These are phyloP conservation scores for Bolinopsis microptera DNA, from an alignment of 37 sponge, comb jelly and placozoan genomes.

Conservation along the genomic window DNA sequence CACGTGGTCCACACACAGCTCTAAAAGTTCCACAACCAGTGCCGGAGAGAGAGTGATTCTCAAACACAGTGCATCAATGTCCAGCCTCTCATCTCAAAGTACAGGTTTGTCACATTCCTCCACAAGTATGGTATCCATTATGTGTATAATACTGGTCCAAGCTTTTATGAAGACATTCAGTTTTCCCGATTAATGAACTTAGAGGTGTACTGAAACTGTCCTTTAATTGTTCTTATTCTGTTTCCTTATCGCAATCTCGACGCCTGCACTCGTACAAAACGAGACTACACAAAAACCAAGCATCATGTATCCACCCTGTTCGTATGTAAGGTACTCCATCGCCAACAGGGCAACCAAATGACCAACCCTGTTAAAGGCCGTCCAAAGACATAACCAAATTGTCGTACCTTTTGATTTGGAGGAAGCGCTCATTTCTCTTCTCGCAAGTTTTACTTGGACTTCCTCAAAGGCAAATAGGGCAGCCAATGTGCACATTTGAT, in stretches of 20 bases:
- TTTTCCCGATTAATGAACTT: no score
- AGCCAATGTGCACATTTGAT: neutral
- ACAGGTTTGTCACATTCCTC: no score
- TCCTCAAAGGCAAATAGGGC: neutral
- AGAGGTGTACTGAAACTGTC: neutral
- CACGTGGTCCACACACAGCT: constrained; percentile 33
- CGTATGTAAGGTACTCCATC: neutral
- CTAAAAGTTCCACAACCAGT: neutral
- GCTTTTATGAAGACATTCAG: no score
- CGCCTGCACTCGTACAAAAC: neutral
- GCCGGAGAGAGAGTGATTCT: neutral
- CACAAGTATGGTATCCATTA: no score
- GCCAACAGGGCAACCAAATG: neutral
- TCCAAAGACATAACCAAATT: neutral
- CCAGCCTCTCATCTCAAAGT: neutral
- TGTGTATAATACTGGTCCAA: no score
- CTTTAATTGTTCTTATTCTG: no score
- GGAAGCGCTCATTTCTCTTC: neutral
- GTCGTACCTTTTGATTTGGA: neutral
- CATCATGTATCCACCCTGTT: neutral
- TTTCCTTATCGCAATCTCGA: neutral
- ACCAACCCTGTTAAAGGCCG: neutral
- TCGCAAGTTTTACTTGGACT: neutral
- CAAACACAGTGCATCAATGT: constrained; percentile 24
- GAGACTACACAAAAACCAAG: neutral